A percentile compares a stretch with the other conserved stretches of the same genome.
Conservation (phyloP, 1,140 invertebrate species). For the Nebria ingens region DNA sequence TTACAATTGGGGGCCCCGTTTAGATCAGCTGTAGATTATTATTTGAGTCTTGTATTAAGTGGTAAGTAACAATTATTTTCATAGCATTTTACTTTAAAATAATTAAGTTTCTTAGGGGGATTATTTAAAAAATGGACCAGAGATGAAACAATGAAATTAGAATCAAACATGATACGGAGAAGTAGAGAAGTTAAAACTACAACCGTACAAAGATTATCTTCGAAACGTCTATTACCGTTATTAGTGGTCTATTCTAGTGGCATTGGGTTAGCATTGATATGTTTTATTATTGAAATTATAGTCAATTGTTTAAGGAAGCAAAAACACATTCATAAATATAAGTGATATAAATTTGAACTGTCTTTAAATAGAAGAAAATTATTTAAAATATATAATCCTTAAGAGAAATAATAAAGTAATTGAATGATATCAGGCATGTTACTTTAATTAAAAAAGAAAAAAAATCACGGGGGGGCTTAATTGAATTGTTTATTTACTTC, state of each 20-base stretch:
- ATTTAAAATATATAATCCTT: too few relatives aligned
- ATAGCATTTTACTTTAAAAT: neutral
- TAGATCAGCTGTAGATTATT: neutral
- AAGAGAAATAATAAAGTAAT: too few relatives aligned
- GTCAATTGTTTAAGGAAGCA: neutral
- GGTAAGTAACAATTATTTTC: neutral
- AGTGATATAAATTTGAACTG: too few relatives aligned
- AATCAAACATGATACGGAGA: neutral
- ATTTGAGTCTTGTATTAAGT: neutral
- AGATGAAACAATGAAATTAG: neutral
- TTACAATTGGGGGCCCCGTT: neutral
- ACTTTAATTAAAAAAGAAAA: too few relatives aligned
- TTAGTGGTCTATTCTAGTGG: neutral
- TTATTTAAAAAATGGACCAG: neutral
- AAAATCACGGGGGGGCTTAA: too few relatives aligned
- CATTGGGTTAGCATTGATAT: neutral
- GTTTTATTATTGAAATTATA: neutral
- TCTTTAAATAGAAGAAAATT: too few relatives aligned
- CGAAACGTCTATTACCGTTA: neutral
- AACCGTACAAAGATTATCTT: neutral
- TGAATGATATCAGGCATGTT: too few relatives aligned
- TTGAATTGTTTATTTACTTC: too few relatives aligned
- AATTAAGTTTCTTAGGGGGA: neutral
- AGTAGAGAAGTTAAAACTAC: neutral
- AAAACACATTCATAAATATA: too few relatives aligned